Base-by-base conservation (phyloP, 1,140 invertebrate genomes). In the Penaeus chinensis region DNA sequence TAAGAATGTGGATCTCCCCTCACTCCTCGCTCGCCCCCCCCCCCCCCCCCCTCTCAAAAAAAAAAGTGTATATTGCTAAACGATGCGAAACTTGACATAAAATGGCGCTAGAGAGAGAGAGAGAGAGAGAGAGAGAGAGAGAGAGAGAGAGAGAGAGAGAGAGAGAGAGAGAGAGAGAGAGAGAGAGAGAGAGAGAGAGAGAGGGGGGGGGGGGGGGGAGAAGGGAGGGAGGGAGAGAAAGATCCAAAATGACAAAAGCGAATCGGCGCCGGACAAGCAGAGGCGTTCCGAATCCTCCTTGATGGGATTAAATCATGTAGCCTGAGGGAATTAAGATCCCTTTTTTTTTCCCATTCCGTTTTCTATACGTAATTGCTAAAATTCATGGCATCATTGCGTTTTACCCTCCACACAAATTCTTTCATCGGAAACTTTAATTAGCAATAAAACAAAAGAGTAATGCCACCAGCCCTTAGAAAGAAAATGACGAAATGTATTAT, bases 261-360 rank as follows among this genome's bases (percentile, higher is more conserved):
- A 78, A 77, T 85, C 74, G 74, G 37, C 60, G 32, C 54, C 37
- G 69, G 71, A 71, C 54, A 84, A 62, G 83, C 37, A 84, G 37
- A 76, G 61, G 32, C 71, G 74, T 85, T 85, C 42, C 74, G 54
- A 85, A 85, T 85, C 83, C 83, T 77, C 78, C 65, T 62, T 85
- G 83, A 85, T 85, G 74, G 61, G 83, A 85, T 85, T 61, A 84
- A 84, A 84, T 74, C 42, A 62, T 76, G 71, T 84, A 76, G 54
- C 54, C 66, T 47, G 62, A 32, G n/a, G 63, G 63, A 63, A 47
- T n/a, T 61, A 71, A 61, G 62, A 69, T 74, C 76, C 82, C 63
- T 24, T 71, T 42, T 83, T 61, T 66, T 71, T 22, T 66, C 16
- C 71, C 42, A 27, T 22, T 74, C 22, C 54, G 54, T 54, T 54